These are phyloP conservation scores for Phragmatobia fuliginosa DNA, from an alignment of 2,888 invertebrate species.

Conservation along the genomic window DNA sequence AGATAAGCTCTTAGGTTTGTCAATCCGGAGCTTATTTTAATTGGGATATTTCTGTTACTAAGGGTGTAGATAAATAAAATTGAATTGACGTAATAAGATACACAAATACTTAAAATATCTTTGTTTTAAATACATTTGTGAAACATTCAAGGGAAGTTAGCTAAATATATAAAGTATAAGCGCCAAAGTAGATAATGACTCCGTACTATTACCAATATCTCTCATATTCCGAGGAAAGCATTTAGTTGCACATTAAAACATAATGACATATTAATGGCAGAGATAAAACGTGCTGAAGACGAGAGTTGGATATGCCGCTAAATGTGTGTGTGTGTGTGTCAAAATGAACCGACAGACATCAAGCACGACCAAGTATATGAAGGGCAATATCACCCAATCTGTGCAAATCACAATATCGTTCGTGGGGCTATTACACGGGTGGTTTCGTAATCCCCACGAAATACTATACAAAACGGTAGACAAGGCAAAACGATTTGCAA, in stretches of 20 bases:
- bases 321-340: slow-evolving; percentile 26
- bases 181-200: background rate
- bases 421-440: slow-evolving; percentile 4
- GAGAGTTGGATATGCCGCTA: slow-evolving; percentile 20
- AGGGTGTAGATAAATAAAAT: too few species aligned
- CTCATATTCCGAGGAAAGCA: background rate
- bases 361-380: slow-evolving; percentile 50
- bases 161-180: background rate
- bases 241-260: slow-evolving; percentile 19
- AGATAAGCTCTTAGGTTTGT: too few species aligned
- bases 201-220: background rate
- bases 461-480: background rate
- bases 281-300: too few species aligned
- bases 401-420: slow-evolving; percentile 52
- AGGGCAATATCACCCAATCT: slow-evolving; percentile 71
- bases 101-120: background rate
- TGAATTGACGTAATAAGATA: too few species aligned
- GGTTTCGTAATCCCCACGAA: background rate
- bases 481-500: background rate
- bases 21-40: too few species aligned
- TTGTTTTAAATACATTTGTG: background rate
- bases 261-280: slow-evolving; percentile 27
- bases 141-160: background rate
- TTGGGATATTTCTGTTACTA: too few species aligned
- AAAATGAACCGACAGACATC: slow-evolving; percentile 32